Evolutionary conservation across 2,113 vertebrate genomes (phyloP), one percentile per base, ranked within the genome.

Genomic region (Gobiocypris rarus): DNA sequence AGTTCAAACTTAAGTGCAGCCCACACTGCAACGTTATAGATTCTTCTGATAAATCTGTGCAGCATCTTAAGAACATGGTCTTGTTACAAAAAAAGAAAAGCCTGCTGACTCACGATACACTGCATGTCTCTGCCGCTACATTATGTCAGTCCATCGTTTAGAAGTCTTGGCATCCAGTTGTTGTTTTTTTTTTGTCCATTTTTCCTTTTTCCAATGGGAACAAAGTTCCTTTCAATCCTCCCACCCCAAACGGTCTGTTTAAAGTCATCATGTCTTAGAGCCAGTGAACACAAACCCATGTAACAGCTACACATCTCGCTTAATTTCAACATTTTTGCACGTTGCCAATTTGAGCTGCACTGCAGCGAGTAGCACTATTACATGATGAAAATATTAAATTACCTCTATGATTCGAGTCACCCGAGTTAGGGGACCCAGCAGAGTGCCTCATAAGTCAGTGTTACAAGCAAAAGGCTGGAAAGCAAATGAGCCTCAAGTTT

Each of bases 1-100:
- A 91, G 90, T 91, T 87, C 93, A 90, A 90, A 90, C 89, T 92
- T 88, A 92, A 94, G 91, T 93, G 94, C 95, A 95, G 95, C 93
- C 89, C 93, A 92, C 93, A 93, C 93, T 93, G 93, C 91, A 85
- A 75, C 83, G 85, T 87, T 70, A 41, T 24, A 86, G 70, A 77
- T 85, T 90, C 91, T 88, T 5, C 84, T 91, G 93, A 83, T 67
- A 71, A 67, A 48, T 91, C 93, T 87, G 89, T 89, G 91, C 88
- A 89, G 91, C 92, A 88, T 89, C 86, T 91, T 90, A 82, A 83
- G 87, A 91, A 81, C 9, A 90, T 81, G 58, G 19, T 48, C 84
- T 77, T 8, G 85, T 70, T 70, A 70, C 63, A 56, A 28, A 81
- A 86, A 38, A 45, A 52, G 5, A 48, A 17, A 17, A 76, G 63